phyloP scores from a whole-genome alignment of 2,888 invertebrate genomes.

The Parnassius apollo region DNA sequence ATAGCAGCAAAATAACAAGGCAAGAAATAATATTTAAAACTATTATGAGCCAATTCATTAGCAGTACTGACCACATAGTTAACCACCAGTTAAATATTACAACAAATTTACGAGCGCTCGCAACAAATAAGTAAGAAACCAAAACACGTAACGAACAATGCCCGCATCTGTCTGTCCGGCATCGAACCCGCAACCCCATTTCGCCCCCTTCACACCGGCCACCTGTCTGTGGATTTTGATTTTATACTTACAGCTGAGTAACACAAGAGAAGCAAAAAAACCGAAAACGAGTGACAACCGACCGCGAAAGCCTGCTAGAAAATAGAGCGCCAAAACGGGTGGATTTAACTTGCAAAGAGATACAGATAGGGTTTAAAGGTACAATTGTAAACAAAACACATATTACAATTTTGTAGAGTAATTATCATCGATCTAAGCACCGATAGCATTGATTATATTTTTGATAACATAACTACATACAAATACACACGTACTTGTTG shows the following conservation, averaged over 20 bases:
- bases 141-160: slow-evolving; percentile 34
- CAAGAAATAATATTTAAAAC: neutral
- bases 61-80: slow-evolving; percentile 26
- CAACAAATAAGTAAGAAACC: slow-evolving; percentile 34
- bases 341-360: slow-evolving; percentile 32
- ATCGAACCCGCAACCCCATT: slow-evolving; percentile 35
- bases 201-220: slow-evolving; percentile 27
- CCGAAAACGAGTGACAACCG: too few species aligned
- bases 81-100: slow-evolving; percentile 32
- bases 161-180: slow-evolving; percentile 49
- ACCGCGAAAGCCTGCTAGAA: too few species aligned
- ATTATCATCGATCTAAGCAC: too few species aligned
- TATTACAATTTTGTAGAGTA: too few species aligned
- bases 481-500: too few species aligned
- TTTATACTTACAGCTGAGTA: too few species aligned
- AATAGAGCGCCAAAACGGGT: too few species aligned
- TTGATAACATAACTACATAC: too few species aligned
- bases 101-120: slow-evolving; percentile 38
- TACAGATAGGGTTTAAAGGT: slow-evolving; percentile 15
- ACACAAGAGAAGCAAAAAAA: too few species aligned
- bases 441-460: too few species aligned
- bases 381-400: slow-evolving; percentile 2
- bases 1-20: too few species aligned
- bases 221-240: slow-evolving; percentile 49
- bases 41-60: slow-evolving; percentile 24